Conservation (phyloP, 2,888 invertebrate species). For the Selenia dentaria region DNA sequence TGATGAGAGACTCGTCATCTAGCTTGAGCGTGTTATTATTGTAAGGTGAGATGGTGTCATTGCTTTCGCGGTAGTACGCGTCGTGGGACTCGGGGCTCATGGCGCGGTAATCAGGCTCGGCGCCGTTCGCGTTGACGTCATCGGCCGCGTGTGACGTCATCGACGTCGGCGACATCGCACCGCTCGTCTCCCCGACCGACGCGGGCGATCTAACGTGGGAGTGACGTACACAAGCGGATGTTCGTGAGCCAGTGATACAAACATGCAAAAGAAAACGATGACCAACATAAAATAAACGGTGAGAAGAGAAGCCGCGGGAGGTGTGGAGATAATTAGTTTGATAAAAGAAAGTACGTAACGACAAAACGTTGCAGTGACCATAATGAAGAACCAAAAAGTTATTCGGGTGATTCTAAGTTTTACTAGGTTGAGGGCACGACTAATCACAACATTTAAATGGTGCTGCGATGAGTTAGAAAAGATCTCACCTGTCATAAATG, state of each 20-base stretch:
- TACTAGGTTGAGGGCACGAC: constrained; percentile 44
- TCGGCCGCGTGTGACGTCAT: constrained; percentile 56
- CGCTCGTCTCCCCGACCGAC: constrained; percentile 59
- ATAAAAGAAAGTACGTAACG: constrained; percentile 41
- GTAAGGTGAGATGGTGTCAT: constrained; percentile 52
- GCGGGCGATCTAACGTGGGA: constrained; percentile 75
- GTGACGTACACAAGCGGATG: constrained; percentile 78
- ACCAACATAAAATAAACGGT: constrained; percentile 62
- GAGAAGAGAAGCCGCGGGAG: constrained; percentile 60
- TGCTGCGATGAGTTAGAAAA: constrained; percentile 4
- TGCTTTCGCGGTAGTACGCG: constrained; percentile 79
- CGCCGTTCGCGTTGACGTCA: constrained; percentile 59
- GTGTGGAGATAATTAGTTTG: constrained; percentile 44
- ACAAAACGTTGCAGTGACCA: constrained; percentile 50
- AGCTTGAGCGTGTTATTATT: constrained; percentile 80
- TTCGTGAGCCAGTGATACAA: constrained; percentile 80
- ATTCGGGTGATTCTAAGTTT: constrained; percentile 37
- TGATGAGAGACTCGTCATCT: constrained; percentile 74
- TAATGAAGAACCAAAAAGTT: constrained; percentile 36
- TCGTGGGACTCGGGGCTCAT: constrained; percentile 83
- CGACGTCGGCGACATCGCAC: constrained; percentile 76
- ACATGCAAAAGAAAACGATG: constrained; percentile 79
- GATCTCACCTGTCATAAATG: constrained; percentile 91
- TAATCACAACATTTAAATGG: constrained; percentile 54
- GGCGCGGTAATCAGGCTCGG: constrained; percentile 60